Conservation (phyloP, 2,888 invertebrate genomes). For the Mellilla xanthometata region DNA sequence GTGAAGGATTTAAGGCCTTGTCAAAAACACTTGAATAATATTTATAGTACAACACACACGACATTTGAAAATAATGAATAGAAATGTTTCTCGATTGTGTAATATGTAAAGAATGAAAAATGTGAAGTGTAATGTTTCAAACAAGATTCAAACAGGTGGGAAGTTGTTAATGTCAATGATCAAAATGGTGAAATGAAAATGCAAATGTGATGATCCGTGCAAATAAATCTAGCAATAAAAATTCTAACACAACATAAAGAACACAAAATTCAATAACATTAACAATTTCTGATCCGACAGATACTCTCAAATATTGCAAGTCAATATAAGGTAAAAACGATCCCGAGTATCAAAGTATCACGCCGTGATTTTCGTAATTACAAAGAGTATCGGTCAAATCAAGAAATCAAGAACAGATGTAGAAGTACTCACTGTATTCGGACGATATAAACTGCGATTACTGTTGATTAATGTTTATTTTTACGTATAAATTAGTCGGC, state of each 20-base stretch:
- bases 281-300: constrained; percentile 23
- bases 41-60: constrained; percentile 2
- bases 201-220: constrained; percentile 43
- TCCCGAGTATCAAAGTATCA: constrained; percentile 2
- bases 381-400: constrained; percentile 60
- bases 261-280: constrained; percentile 20
- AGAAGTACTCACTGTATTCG: constrained; percentile 75
- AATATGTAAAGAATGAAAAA: constrained; percentile 31
- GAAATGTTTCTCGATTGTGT: constrained; percentile 6
- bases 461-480: constrained; percentile 78
- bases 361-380: constrained; percentile 34
- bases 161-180: constrained; percentile 37
- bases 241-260: constrained; percentile 16
- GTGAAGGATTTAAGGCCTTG: not conserved
- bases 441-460: constrained; percentile 73
- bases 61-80: constrained; percentile 8
- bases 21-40: not conserved
- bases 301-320: constrained; percentile 15
- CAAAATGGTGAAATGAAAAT: constrained; percentile 45
- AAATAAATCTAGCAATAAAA: constrained; percentile 34
- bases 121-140: constrained; percentile 26
- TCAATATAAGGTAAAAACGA: constrained; percentile 2
- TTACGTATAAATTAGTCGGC: constrained; percentile 78
- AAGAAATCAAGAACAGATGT: constrained; percentile 57
- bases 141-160: constrained; percentile 35